A percentile compares a stretch with the other conserved stretches of the same genome.
Evolutionary conservation across 2,888 invertebrate species (phyloP).

Genomic region (Palloptera scutellata): DNA sequence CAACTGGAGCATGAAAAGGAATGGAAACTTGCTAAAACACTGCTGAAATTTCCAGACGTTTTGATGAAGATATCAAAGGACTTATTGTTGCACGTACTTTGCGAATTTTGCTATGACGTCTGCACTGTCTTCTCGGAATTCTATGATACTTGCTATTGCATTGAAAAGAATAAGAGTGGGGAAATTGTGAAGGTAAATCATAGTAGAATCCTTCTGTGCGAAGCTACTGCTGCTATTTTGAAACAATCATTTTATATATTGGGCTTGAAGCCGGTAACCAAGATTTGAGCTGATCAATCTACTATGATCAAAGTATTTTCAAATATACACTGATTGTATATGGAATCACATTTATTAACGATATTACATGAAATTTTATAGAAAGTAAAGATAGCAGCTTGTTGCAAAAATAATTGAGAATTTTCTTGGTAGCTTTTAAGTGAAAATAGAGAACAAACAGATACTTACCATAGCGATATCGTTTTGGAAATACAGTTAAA

Average conservation of each 20-base stretch:
- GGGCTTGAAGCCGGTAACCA: constrained; percentile 89
- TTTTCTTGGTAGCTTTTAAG: no score
- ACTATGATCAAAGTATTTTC: no score
- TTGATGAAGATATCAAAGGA: constrained; percentile 83
- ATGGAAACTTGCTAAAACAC: constrained; percentile 89
- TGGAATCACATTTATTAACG: no score
- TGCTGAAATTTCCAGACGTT: constrained; percentile 88
- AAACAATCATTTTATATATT: constrained; percentile 88
- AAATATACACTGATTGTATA: no score
- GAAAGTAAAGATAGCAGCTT: no score
- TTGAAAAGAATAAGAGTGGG: constrained; percentile 88
- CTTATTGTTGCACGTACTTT: constrained; percentile 84
- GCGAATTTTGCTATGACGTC: constrained; percentile 95
- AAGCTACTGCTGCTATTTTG: constrained; percentile 89
- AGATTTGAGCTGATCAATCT: constrained; percentile 75
- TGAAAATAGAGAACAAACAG: no score
- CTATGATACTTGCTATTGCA: constrained; percentile 96
- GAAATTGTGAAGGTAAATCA: constrained; percentile 83
- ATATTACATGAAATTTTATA: no score
- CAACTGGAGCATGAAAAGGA: constrained; percentile 89
- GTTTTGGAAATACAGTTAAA: no score
- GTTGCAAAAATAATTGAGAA: no score
- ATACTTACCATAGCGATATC: no score
- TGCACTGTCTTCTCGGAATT: constrained; percentile 95
- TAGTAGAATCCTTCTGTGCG: constrained; percentile 88